Conservation (phyloP, 2,797 vertebrate genomes). For the Xenops minutus region DNA sequence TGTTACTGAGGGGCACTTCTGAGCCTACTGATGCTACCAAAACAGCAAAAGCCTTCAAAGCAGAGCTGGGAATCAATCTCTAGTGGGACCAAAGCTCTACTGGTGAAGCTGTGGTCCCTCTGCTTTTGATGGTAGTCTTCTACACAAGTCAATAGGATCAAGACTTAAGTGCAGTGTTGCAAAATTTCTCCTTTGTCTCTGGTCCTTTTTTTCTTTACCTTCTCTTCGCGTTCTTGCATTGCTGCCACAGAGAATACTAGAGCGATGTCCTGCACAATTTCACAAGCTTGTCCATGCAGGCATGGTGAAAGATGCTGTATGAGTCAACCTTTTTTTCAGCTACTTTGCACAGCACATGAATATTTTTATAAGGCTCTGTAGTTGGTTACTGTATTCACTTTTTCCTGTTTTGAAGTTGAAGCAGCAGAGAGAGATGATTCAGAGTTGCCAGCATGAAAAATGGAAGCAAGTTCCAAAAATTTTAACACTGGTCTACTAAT, state of each 20-base stretch:
- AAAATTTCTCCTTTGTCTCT: neutral
- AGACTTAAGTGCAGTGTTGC: neutral
- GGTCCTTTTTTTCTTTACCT: neutral
- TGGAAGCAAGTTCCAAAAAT: slow-evolving; percentile 15
- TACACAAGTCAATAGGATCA: neutral
- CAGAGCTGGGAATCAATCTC: neutral
- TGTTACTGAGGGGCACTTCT: neutral
- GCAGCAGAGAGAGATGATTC: slow-evolving; percentile 27
- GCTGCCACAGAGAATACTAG: neutral
- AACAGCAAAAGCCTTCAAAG: neutral
- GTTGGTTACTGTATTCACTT: slow-evolving; percentile 13
- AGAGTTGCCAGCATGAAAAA: slow-evolving; percentile 9
- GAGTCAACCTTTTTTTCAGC: neutral
- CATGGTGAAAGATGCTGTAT: neutral
- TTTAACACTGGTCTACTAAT: neutral
- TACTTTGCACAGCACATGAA: neutral
- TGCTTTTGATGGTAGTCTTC: neutral
- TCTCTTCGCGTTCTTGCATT: neutral
- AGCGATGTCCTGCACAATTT: neutral
- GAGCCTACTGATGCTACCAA: neutral
- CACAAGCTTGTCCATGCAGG: neutral
- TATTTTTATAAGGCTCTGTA: neutral
- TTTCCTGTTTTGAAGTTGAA: slow-evolving; percentile 53
- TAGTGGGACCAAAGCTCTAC: neutral
- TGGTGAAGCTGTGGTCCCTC: neutral